phyloP scores from a whole-genome alignment of 1,140 invertebrate genomes.

The Theocolax elegans region DNA sequence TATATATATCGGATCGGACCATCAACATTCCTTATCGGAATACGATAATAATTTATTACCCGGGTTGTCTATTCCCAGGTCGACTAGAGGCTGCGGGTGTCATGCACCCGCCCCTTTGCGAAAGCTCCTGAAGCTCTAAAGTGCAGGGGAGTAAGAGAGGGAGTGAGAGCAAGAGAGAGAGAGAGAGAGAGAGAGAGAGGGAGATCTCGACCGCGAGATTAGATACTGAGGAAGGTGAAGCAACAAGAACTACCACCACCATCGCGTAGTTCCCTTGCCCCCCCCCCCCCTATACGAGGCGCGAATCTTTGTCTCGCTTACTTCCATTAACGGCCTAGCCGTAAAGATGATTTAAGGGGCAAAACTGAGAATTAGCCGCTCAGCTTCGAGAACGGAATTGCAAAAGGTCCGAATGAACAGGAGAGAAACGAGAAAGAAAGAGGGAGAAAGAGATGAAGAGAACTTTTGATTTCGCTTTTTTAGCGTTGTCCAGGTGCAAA shows the following conservation, averaged over 20 bases:
- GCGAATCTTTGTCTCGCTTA: slow-evolving; percentile 19
- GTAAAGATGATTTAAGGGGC: slow-evolving; percentile 17
- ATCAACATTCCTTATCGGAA: slow-evolving; percentile 64
- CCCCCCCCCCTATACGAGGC: too few species aligned
- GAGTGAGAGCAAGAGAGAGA: slow-evolving; percentile 38
- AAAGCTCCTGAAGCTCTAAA: background rate
- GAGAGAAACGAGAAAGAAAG: slow-evolving; percentile 11
- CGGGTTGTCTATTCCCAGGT: background rate
- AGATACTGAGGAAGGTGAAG: slow-evolving; percentile 44
- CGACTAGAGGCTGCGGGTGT: background rate
- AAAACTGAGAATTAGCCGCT: slow-evolving; percentile 7
- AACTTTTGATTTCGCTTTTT: background rate
- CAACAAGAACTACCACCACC: too few species aligned
- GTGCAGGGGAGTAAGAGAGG: slow-evolving; percentile 35
- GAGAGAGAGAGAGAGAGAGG: slow-evolving; percentile 42
- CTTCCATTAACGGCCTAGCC: slow-evolving; percentile 13
- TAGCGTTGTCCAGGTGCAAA: background rate
- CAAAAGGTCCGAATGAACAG: slow-evolving; percentile 32
- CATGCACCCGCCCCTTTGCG: too few species aligned
- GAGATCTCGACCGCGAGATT: slow-evolving; percentile 44
- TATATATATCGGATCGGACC: slow-evolving; percentile 55
- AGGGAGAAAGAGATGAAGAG: slow-evolving; percentile 21
- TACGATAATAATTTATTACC: slow-evolving; percentile 64
- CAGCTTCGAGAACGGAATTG: background rate
- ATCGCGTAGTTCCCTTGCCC: too few species aligned